A percentile compares a stretch with the other conserved stretches of the same genome.
phyloP scores from a whole-genome alignment of 2,797 vertebrate genomes.

The Scolopax rusticola region DNA sequence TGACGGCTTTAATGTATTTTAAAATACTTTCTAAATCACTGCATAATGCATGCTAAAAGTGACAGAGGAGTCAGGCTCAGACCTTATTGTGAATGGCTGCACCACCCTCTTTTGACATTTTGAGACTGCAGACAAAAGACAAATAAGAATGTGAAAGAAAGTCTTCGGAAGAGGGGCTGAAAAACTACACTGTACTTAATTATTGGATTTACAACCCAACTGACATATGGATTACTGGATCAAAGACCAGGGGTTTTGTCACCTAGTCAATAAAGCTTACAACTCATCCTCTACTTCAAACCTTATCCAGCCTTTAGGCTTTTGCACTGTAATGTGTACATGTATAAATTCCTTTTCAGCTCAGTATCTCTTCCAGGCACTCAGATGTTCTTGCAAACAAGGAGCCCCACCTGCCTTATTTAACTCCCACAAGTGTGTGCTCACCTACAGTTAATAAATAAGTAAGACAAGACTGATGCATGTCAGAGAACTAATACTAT shows the following conservation, averaged over 20 bases:
- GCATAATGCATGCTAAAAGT: neutral
- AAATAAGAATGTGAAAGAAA: neutral
- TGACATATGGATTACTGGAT: neutral
- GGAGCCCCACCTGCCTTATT: neutral
- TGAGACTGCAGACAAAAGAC: neutral
- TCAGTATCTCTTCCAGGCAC: neutral
- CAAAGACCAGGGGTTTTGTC: neutral
- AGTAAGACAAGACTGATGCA: neutral
- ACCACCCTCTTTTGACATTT: conserved; percentile 1
- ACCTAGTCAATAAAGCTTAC: neutral
- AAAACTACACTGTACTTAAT: neutral
- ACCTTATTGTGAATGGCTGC: neutral
- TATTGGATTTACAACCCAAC: neutral
- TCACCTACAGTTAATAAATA: neutral
- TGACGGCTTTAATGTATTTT: neutral
- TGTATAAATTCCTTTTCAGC: neutral
- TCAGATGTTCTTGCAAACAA: neutral
- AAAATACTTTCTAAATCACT: conserved; percentile 7
- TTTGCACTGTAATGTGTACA: neutral
- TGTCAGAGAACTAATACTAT: neutral
- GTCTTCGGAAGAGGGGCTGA: neutral
- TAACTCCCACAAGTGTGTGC: neutral
- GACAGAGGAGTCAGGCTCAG: neutral
- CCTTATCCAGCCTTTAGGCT: neutral
- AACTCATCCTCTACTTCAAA: neutral